phyloP scores from a whole-genome alignment of 2,113 vertebrate species.

The Daboia siamensis region DNA sequence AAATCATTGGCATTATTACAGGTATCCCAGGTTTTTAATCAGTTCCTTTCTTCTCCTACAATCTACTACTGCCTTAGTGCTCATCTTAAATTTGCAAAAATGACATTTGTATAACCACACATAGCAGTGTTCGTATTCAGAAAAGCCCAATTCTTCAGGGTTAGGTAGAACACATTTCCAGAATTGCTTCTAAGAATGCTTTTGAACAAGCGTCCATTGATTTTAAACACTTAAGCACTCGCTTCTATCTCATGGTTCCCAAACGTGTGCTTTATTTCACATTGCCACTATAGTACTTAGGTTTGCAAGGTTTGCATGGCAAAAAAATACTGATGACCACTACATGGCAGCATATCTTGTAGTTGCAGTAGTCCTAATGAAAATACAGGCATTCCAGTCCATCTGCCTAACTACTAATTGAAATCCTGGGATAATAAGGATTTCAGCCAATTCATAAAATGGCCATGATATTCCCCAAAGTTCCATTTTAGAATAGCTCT shows the following conservation, averaged over 20 bases:
- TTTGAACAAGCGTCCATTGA: not conserved
- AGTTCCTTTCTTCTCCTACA: not conserved
- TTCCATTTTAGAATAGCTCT: not conserved
- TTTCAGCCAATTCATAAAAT: constrained; percentile 29
- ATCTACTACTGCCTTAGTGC: not conserved
- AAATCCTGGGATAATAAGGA: rapidly evolving
- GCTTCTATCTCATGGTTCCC: constrained; percentile 19
- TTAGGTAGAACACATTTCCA: rapidly evolving
- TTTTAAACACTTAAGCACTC: constrained; percentile 10
- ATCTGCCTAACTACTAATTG: not conserved
- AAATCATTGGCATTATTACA: not conserved
- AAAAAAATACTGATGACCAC: not conserved
- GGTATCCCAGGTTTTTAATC: not conserved
- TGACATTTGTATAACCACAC: rapidly evolving
- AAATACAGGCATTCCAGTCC: not conserved
- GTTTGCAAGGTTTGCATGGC: not conserved
- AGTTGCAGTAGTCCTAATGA: not conserved
- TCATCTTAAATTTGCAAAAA: not conserved
- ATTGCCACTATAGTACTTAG: not conserved
- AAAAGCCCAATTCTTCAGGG: rapidly evolving
- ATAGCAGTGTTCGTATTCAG: not conserved
- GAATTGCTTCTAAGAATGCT: not conserved
- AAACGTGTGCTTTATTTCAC: not conserved
- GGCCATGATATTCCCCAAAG: constrained; percentile 22
- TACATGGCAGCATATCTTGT: not conserved